A percentile compares a stretch with the other conserved stretches of the same genome.
Conservation (phyloP, 2,113 vertebrate species). For the Daphoenositta chrysoptera region DNA sequence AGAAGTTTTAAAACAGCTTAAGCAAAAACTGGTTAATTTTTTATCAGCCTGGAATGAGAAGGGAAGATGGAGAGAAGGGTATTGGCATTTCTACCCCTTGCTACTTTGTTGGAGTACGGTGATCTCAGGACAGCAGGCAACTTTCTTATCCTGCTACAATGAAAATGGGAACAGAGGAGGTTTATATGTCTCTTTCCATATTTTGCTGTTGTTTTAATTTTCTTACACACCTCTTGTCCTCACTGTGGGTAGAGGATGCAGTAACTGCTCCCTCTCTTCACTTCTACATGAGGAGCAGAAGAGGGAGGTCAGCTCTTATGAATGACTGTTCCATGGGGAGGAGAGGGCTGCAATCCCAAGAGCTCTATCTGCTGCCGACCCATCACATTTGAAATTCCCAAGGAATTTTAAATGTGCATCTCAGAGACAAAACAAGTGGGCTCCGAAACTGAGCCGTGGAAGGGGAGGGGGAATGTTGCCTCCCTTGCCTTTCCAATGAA, state of each 20-base stretch:
- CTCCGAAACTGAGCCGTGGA: neutral
- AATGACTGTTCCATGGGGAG: neutral
- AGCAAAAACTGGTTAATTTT: neutral
- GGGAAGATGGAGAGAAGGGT: neutral
- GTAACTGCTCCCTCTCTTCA: neutral
- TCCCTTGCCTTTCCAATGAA: neutral
- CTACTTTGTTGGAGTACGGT: neutral
- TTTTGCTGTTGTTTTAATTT: neutral
- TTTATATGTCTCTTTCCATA: neutral
- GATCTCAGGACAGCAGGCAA: neutral
- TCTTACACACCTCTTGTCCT: neutral
- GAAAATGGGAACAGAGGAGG: neutral
- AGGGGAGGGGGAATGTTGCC: neutral
- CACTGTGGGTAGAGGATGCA: neutral
- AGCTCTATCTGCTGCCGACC: rapidly evolving
- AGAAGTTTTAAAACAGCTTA: neutral
- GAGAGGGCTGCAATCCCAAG: neutral
- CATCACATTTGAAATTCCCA: neutral
- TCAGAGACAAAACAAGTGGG: neutral
- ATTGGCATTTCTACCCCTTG: neutral
- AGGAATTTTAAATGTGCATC: neutral
- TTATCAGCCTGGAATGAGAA: neutral
- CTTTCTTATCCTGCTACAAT: neutral
- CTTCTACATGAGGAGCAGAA: neutral
- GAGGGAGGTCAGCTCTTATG: neutral